These are phyloP conservation scores for Keiferia lycopersicella DNA, from an alignment of 2,888 invertebrate species.

Conservation along the genomic window DNA sequence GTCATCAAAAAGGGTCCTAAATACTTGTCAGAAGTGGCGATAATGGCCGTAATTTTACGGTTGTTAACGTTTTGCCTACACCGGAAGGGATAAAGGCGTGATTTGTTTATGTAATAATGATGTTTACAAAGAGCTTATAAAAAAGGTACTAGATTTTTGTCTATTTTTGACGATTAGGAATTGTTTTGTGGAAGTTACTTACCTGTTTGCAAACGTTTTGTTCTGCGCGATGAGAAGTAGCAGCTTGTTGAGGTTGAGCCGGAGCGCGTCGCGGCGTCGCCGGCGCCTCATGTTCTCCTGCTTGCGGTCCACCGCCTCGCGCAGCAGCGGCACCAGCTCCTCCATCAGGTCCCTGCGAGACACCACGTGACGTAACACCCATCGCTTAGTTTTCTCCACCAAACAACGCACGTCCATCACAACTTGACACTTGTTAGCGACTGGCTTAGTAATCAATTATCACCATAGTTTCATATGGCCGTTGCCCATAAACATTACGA, in stretches of 20 bases:
- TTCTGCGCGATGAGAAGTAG: conserved; percentile 95
- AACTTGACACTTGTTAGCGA: conserved; percentile 6
- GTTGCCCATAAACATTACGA: neutral
- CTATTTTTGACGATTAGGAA: too few relatives aligned
- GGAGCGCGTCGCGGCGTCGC: conserved; percentile 93
- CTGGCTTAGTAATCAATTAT: neutral
- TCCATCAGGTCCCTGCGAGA: conserved; percentile 94
- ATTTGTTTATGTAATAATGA: too few relatives aligned
- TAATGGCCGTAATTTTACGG: too few relatives aligned
- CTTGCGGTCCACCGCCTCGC: conserved; percentile 98
- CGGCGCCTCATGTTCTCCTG: conserved; percentile 97
- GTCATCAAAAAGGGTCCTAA: too few relatives aligned
- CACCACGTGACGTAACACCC: conserved; percentile 27
- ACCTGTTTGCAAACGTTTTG: conserved; percentile 92
- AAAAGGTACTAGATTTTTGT: too few relatives aligned
- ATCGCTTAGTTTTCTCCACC: neutral
- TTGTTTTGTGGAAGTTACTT: conserved; percentile 5
- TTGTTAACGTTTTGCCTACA: too few relatives aligned
- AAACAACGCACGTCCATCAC: conserved; percentile 10
- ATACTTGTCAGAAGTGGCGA: too few relatives aligned
- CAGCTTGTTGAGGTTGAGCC: conserved; percentile 95
- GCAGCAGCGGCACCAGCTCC: conserved; percentile 93
- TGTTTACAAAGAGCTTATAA: too few relatives aligned
- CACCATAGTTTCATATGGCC: neutral
- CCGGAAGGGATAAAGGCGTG: too few relatives aligned